phyloP scores from a whole-genome alignment of 2,888 invertebrate genomes.

The Drosophila falleni region DNA sequence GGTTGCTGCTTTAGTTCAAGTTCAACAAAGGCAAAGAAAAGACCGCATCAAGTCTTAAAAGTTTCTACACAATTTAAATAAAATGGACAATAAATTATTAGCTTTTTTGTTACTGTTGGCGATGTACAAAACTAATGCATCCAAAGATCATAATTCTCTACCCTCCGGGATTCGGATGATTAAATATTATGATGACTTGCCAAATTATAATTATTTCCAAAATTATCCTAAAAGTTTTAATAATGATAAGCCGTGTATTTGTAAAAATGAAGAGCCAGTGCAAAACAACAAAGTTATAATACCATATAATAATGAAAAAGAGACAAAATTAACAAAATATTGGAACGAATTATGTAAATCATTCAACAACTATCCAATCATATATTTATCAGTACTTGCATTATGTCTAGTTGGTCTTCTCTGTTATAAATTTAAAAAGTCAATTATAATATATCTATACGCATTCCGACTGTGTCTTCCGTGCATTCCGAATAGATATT shows the following conservation, averaged over 20 bases:
- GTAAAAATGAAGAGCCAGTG: neutral
- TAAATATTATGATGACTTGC: too few species aligned
- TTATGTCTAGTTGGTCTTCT: neutral
- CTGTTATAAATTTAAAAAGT: neutral
- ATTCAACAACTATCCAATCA: neutral
- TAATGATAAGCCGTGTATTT: neutral
- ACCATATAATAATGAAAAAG: too few species aligned
- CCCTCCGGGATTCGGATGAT: too few species aligned
- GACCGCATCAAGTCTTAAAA: neutral
- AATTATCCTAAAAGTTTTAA: too few species aligned
- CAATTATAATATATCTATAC: constrained; percentile 4
- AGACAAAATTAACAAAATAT: neutral
- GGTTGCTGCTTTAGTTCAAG: neutral
- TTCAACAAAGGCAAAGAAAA: neutral
- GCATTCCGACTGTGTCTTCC: neutral
- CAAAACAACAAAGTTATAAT: too few species aligned
- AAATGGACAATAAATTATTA: neutral
- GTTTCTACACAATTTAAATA: neutral
- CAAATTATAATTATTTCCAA: too few species aligned
- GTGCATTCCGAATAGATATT: neutral
- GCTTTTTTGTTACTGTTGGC: neutral
- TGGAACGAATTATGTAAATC: neutral
- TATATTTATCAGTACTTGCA: neutral
- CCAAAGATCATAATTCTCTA: too few species aligned
- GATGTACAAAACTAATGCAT: neutral